phyloP scores from a whole-genome alignment of 2,888 invertebrate species.

The Ypsolopha sequella region DNA sequence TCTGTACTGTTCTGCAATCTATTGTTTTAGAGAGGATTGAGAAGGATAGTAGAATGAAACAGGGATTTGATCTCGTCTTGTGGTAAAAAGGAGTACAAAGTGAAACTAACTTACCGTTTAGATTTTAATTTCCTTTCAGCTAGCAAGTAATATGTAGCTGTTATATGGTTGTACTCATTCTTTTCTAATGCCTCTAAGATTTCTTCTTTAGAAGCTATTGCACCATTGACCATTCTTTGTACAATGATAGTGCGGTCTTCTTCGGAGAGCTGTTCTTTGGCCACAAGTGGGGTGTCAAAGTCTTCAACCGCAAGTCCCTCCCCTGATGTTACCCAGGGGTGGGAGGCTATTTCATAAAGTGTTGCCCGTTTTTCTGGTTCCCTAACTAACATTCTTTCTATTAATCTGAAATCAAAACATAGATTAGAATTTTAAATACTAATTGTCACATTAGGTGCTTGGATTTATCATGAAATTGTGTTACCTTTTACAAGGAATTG shows the following conservation, averaged over 20 bases:
- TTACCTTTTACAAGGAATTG: slow-evolving; percentile 85
- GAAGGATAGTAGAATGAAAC: neutral
- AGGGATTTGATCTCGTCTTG: neutral
- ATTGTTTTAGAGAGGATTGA: no score
- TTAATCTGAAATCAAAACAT: slow-evolving; percentile 71
- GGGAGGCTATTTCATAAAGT: slow-evolving; percentile 87
- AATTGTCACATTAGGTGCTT: neutral
- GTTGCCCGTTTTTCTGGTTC: slow-evolving; percentile 93
- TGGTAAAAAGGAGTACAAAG: neutral
- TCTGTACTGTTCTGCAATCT: neutral
- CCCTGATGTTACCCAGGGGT: slow-evolving; percentile 84
- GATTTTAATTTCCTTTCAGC: slow-evolving; percentile 92
- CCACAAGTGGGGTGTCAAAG: slow-evolving; percentile 83
- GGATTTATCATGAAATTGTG: slow-evolving; percentile 1
- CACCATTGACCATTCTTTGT: slow-evolving; percentile 96
- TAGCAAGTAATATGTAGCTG: slow-evolving; percentile 96
- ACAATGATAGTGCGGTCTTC: slow-evolving; percentile 93
- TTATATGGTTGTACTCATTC: slow-evolving; percentile 98
- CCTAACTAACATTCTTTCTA: slow-evolving; percentile 92
- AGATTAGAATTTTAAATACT: neutral
- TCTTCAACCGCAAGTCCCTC: slow-evolving; percentile 68
- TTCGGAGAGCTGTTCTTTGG: slow-evolving; percentile 89
- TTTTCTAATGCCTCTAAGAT: slow-evolving; percentile 94
- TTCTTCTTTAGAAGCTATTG: slow-evolving; percentile 94
- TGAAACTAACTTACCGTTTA: slow-evolving; percentile 66